phyloP scores from a whole-genome alignment of 2,888 invertebrate genomes.

The Lochmaea crataegi region DNA sequence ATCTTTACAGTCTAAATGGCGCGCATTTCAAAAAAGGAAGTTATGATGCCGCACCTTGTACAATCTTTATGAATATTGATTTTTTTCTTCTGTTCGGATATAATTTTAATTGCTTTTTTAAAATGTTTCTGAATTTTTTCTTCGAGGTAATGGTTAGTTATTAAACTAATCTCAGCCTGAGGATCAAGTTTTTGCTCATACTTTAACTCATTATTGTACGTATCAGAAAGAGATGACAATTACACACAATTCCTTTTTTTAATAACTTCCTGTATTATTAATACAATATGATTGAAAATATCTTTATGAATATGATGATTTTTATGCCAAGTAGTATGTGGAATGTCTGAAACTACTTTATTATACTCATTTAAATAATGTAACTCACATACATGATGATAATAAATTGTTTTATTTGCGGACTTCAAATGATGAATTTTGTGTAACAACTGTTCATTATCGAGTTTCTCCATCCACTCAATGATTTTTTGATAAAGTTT shows the following conservation, averaged over 20 bases:
- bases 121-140: not conserved
- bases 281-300: constrained; percentile 34
- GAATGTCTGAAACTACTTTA: constrained; percentile 33
- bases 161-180: not conserved
- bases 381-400: constrained; percentile 12
- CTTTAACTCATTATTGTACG: constrained; percentile 15
- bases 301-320: constrained; percentile 34
- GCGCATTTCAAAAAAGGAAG: too few species aligned
- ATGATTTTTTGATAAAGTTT: constrained; percentile 39
- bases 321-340: constrained; percentile 35
- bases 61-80: constrained; percentile 4
- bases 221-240: constrained; percentile 37
- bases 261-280: constrained; percentile 25
- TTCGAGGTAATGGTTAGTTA: constrained; percentile 3
- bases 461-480: constrained; percentile 29
- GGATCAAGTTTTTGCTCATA: constrained; percentile 1
- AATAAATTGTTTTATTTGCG: constrained; percentile 12
- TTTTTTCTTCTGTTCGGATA: not conserved
- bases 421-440: constrained; percentile 25
- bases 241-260: constrained; percentile 30
- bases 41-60: too few species aligned
- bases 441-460: constrained; percentile 30
- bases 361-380: constrained; percentile 35
- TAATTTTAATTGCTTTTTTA: constrained; percentile 4
- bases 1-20: too few species aligned